Evolutionary conservation across 2,113 vertebrate species (phyloP).

Genomic region (Cyanoderma ruficeps): DNA sequence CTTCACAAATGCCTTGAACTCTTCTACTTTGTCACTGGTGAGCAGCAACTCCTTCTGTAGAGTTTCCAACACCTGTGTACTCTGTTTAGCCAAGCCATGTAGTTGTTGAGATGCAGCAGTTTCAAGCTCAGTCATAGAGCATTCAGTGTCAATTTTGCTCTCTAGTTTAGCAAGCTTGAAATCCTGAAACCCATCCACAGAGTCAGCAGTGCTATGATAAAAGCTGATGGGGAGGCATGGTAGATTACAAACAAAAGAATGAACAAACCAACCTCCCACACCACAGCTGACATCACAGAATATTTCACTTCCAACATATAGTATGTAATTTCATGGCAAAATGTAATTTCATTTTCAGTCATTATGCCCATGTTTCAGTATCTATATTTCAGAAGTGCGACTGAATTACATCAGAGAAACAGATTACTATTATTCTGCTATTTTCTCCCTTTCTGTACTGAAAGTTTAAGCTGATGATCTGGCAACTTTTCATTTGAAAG

Average conservation of each 20-base stretch:
- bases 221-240: background rate
- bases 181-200: constrained; percentile 71
- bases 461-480: background rate
- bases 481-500: background rate
- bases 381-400: background rate
- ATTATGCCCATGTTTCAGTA: background rate
- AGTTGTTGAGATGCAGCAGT: constrained; percentile 81
- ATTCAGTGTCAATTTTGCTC: constrained; percentile 78
- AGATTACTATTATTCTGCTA: background rate
- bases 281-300: background rate
- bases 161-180: constrained; percentile 75
- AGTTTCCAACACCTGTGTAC: constrained; percentile 77
- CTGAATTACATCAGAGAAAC: background rate
- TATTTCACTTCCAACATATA: background rate
- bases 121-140: constrained; percentile 80
- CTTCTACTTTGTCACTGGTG: constrained; percentile 78
- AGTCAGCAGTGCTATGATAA: background rate
- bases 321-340: background rate
- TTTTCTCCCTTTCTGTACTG: background rate
- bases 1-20: constrained; percentile 86
- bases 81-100: constrained; percentile 83
- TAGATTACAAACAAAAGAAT: background rate
- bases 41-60: constrained; percentile 80
- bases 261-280: background rate
- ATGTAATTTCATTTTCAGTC: background rate